Evolutionary conservation across 2,797 vertebrate species (phyloP).

Genomic region (Crypturellus tataupa): DNA sequence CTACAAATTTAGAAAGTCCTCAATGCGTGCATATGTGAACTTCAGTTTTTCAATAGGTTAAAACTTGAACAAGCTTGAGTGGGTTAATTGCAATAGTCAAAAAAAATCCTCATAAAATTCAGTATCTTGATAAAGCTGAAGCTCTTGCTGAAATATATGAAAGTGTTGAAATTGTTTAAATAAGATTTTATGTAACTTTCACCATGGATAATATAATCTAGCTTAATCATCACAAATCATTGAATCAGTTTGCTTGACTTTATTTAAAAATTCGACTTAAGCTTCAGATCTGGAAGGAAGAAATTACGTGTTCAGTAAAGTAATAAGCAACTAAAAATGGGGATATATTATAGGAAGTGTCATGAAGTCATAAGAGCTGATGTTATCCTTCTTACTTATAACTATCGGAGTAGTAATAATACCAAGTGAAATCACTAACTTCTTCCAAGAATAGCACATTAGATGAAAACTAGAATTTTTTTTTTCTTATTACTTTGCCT

Average conservation of each 20-base stretch:
- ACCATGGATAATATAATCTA: background rate
- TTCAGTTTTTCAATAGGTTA: background rate
- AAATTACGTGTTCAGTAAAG: background rate
- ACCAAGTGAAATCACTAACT: background rate
- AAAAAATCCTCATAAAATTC: background rate
- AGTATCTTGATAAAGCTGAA: background rate
- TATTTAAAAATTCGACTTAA: background rate
- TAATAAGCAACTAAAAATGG: background rate
- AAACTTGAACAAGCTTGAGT: background rate
- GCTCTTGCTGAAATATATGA: background rate
- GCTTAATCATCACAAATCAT: background rate
- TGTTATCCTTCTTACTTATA: conserved; percentile 28
- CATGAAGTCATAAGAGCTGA: conserved; percentile 5
- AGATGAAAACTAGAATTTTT: conserved; percentile 1
- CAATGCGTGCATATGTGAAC: background rate
- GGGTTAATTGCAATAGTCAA: background rate
- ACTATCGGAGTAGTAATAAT: conserved; percentile 18
- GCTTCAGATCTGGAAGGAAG: background rate
- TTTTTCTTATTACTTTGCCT: background rate
- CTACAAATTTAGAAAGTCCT: background rate
- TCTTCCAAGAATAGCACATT: background rate
- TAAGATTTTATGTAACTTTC: background rate
- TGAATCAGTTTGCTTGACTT: background rate
- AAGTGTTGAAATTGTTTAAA: conserved; percentile 7
- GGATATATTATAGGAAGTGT: background rate